Conservation (phyloP, 2,113 vertebrate genomes). For the Chroicocephalus ridibundus region DNA sequence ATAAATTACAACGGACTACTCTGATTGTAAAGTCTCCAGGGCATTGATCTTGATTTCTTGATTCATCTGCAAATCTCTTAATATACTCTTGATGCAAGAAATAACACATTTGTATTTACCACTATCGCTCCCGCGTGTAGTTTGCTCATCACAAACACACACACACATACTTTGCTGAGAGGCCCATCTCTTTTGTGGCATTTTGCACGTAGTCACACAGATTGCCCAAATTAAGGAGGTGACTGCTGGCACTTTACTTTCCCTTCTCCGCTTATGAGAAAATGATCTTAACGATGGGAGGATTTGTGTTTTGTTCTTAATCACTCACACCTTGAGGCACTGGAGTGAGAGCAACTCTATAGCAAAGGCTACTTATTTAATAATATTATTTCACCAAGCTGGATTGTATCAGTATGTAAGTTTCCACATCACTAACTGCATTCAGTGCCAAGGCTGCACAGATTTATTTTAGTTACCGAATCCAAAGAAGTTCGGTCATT, state of each 20-base stretch:
- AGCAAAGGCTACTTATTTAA: background rate
- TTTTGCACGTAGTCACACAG: background rate
- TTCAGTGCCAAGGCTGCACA: background rate
- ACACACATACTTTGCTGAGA: background rate
- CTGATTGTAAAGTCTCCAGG: conserved; percentile 15
- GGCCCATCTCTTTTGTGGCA: background rate
- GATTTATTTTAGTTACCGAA: background rate
- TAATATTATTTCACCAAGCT: background rate
- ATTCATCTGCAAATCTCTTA: background rate
- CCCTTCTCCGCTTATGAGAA: background rate
- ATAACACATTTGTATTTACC: background rate
- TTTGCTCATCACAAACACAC: background rate
- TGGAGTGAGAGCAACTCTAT: background rate
- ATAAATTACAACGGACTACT: background rate
- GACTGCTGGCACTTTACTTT: background rate
- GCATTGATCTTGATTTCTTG: conserved; percentile 25
- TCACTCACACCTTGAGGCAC: background rate
- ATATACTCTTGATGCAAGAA: background rate
- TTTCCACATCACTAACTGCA: background rate
- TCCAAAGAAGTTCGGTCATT: background rate
- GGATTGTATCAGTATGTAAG: background rate
- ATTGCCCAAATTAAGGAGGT: background rate
- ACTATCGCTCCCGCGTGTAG: background rate
- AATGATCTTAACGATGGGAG: background rate
- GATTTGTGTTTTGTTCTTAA: background rate